Conservation (phyloP, 2,797 vertebrate genomes). For the Delichon dasypus region DNA sequence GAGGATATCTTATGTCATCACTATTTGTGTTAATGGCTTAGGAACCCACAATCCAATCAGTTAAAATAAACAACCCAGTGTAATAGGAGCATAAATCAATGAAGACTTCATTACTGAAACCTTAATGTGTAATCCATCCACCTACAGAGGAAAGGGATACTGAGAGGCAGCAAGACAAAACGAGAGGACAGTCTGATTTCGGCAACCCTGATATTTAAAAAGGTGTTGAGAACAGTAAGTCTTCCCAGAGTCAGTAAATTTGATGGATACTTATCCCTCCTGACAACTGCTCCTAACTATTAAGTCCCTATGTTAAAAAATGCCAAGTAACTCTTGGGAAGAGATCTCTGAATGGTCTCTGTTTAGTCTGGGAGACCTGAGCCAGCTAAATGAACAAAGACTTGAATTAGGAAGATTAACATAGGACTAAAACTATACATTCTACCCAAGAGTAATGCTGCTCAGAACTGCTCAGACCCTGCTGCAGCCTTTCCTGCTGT, state of each 20-base stretch:
- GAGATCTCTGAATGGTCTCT: neutral
- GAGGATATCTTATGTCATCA: slow-evolving; percentile 65
- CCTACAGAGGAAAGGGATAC: slow-evolving; percentile 60
- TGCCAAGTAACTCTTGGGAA: neutral
- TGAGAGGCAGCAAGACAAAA: slow-evolving; percentile 54
- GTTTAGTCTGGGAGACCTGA: neutral
- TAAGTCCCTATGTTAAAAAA: neutral
- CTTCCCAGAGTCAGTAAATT: slow-evolving; percentile 15
- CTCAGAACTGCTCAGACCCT: neutral
- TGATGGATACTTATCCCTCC: neutral
- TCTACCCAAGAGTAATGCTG: neutral
- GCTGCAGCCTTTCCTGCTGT: neutral
- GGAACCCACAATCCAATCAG: slow-evolving; percentile 68
- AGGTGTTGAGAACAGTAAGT: slow-evolving; percentile 40
- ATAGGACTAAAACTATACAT: neutral
- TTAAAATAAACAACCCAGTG: slow-evolving; percentile 70
- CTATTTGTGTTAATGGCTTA: slow-evolving; percentile 68
- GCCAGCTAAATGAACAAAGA: neutral
- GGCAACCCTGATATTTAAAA: slow-evolving; percentile 36
- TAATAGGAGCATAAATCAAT: slow-evolving; percentile 70
- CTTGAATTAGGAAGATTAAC: neutral
- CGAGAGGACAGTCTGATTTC: slow-evolving; percentile 31
- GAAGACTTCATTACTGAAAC: slow-evolving; percentile 69
- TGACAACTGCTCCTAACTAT: neutral
- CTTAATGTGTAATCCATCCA: slow-evolving; percentile 66